Evolutionary conservation across 2,888 invertebrate genomes (phyloP), one percentile per base, ranked within the genome.

Genomic region (Orthosia gracilis): DNA sequence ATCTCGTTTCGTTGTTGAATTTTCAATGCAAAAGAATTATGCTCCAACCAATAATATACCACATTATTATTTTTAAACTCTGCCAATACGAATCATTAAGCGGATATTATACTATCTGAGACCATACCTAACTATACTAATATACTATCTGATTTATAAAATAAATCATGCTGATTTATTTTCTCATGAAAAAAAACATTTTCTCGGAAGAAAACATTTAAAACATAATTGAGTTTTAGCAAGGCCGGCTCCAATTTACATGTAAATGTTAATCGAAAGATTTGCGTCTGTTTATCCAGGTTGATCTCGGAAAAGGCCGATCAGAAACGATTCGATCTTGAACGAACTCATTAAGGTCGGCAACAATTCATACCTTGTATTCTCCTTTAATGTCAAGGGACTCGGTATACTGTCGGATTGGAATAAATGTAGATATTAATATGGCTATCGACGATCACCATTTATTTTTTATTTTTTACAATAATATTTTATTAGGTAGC

Each of bases 321-420:
- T 63, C 31, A 23, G n/a, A 31, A 76, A 9, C 17, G 17, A 49
- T 49, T 54, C 11, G 59, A n/a, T 64, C 40, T 64, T 77, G 70
- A 69, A 70, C 26, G n/a, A 17, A 3, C 15, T 3, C 13, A 15
- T 54, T n/a, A 58, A 76, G 78, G 76, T 54, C 59, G 26, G 7
- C 26, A 4, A 55, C 50, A 26, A 47, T 65, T 55, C 9, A 45
- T 45, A 70, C 59, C 70, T 61, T 61, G 40, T 64, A 61, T 61
- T 65, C 17, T 49, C 7, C 69, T 47, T 63, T 63, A 31, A 76
- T 58, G 76, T 76, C 69, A 76, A 76, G 76, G 61, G 40, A 47
- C 18, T 23, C 17, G 12, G 11, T 7, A 49, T 7, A 47, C 11
- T 47, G n/a, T n/a, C 45, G n/a, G 17, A 21, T 54, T 12, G 12